These are phyloP conservation scores for Axis porcinus DNA, from an alignment of 2,113 vertebrate genomes.

Conservation along the genomic window DNA sequence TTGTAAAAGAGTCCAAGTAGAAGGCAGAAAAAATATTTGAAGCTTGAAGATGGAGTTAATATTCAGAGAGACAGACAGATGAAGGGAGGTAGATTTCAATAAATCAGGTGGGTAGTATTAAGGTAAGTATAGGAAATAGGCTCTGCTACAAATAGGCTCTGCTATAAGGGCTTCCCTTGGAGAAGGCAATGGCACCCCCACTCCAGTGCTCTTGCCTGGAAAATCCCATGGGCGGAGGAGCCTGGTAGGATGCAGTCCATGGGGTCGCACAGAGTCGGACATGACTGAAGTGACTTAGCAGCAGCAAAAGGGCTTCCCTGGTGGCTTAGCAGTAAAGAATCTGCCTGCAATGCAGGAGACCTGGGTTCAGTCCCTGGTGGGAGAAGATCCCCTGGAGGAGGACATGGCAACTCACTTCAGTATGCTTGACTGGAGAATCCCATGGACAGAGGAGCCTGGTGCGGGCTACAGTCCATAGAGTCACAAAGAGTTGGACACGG, in stretches of 20 bases:
- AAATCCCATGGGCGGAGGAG: no score
- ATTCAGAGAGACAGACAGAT: neutral
- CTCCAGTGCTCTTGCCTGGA: no score
- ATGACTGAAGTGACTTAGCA: no score
- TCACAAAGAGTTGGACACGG: neutral
- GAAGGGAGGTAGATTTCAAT: neutral
- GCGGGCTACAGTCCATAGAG: neutral
- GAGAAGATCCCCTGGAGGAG: neutral
- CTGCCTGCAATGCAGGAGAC: neutral
- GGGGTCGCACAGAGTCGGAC: no score
- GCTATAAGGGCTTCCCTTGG: neutral
- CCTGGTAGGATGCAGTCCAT: no score
- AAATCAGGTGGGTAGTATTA: neutral
- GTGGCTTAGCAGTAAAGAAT: neutral
- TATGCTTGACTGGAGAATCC: neutral
- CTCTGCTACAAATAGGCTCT: neutral
- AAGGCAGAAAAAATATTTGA: neutral
- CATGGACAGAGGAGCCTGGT: neutral
- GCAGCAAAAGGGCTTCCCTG: neutral
- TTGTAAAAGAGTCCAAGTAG: neutral
- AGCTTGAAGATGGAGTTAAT: neutral
- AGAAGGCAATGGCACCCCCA: no score
- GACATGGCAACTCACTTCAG: neutral
- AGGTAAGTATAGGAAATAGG: neutral
- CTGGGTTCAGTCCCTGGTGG: neutral